Base-by-base conservation (phyloP, 2,888 invertebrate genomes). In the Drosophila recens region DNA sequence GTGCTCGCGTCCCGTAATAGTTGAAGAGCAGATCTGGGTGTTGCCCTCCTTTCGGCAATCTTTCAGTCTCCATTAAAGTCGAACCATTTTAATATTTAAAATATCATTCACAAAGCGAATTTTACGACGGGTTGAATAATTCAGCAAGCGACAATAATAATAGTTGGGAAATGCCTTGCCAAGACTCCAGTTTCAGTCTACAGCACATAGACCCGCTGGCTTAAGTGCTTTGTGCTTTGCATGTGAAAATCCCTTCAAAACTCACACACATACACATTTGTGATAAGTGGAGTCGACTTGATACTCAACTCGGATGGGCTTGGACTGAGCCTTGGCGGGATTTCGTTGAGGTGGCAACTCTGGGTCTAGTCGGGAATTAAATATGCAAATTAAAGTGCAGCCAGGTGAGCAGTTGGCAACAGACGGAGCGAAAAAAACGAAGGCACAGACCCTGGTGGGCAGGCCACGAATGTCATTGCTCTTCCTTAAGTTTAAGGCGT, bases 81-180 rank as follows among this genome's bases (percentile, higher is more conserved):
- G 64, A 74, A 76, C 80, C 66, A 70, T 79, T 82, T 82, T 75
- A 76, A 80, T 80, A 80, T 86, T 81, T 82, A 82, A 81, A 80
- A 72, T 72, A 75, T 76, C 72, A 75, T 82, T 81, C 66, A 75
- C 45, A 69, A 62, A 54, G 69, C 61, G 30, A 66, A 66, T 54
- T 65, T 74, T 65, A 79, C 62, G 54, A 65, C 38, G 40, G 10
- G 49, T 17, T 87, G 67, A 83, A 82, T 87, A 72, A 83, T 87
- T 82, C 72, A 82, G 54, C 66, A 72, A 72, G 67, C 63, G 70
- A 80, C 81, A 83, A 83, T 77, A 84, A 80, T 81, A 77, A 86
- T 80, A 80, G 69, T 63, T 54, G 33, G 69, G 52, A 71, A 82
- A 65, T 64, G 53, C 48, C 51, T 34, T 43, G 45, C 27, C 42